A percentile compares a stretch with the other conserved stretches of the same genome.
Conservation (phyloP, 2,113 vertebrate species). For the Oreochromis spilurus region DNA sequence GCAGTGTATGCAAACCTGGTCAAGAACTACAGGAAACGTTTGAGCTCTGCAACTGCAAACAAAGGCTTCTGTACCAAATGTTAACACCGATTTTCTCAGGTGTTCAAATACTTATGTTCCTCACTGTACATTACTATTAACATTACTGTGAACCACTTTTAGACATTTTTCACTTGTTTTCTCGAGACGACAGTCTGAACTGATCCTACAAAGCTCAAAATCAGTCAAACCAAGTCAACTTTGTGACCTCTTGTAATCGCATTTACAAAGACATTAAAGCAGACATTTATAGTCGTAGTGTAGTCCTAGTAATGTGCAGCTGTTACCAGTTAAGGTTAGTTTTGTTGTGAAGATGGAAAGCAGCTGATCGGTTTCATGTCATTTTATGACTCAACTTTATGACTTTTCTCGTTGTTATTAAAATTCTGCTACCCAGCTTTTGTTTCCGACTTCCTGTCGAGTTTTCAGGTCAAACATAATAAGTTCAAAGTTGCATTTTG, state of each 20-base stretch:
- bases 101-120: neutral
- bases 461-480: neutral
- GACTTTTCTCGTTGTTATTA: neutral
- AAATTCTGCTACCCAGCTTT: neutral
- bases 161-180: neutral
- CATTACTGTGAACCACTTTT: neutral
- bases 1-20: neutral
- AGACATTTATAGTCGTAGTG: neutral
- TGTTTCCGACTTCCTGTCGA: neutral
- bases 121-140: neutral
- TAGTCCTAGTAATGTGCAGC: neutral
- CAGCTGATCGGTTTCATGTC: neutral
- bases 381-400: neutral
- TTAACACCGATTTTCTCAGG: neutral
- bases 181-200: neutral
- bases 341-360: neutral
- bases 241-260: neutral
- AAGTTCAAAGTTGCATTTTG: neutral
- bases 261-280: conserved; percentile 11
- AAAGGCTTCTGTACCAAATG: neutral
- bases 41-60: neutral
- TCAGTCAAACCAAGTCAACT: neutral
- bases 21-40: neutral
- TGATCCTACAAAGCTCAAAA: neutral
- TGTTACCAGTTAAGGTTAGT: neutral